These are phyloP conservation scores for Xestobium rufovillosum DNA, from an alignment of 2,888 invertebrate species.

Conservation along the genomic window DNA sequence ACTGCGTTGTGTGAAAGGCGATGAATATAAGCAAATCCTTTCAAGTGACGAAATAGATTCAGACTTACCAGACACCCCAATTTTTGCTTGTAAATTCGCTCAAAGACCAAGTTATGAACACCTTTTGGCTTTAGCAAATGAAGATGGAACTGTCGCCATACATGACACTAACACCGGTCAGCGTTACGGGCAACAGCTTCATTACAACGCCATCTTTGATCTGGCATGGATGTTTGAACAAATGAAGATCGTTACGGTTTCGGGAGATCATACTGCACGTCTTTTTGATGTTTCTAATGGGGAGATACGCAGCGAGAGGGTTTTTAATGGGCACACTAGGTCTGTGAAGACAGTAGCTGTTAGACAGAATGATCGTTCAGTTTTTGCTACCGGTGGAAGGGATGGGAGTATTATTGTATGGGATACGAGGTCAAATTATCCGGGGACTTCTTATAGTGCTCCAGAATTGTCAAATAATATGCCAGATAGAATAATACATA, in stretches of 20 bases:
- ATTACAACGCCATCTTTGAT: slow-evolving; percentile 86
- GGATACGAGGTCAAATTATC: slow-evolving; percentile 60
- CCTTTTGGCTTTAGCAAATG: slow-evolving; percentile 74
- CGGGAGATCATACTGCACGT: slow-evolving; percentile 75
- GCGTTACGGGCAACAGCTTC: slow-evolving; percentile 52
- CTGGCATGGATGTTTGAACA: slow-evolving; percentile 75
- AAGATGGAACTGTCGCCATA: slow-evolving; percentile 68
- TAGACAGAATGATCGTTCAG: slow-evolving; percentile 58
- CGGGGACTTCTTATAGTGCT: slow-evolving; percentile 38
- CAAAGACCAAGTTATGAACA: slow-evolving; percentile 50
- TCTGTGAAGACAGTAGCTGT: slow-evolving; percentile 80
- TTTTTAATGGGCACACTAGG: slow-evolving; percentile 70
- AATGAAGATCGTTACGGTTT: slow-evolving; percentile 74
- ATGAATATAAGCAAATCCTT: slow-evolving; percentile 59
- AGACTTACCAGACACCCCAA: slow-evolving; percentile 60
- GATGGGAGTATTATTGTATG: slow-evolving; percentile 83
- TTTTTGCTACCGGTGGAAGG: slow-evolving; percentile 74
- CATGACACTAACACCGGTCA: slow-evolving; percentile 41
- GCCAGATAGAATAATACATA: slow-evolving; percentile 65
- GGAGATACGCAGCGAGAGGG: slow-evolving; percentile 43
- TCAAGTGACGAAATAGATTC: slow-evolving; percentile 42
- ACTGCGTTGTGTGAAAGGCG: slow-evolving; percentile 54
- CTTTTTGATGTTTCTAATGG: slow-evolving; percentile 63
- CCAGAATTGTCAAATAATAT: slow-evolving; percentile 28
- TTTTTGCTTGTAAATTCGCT: slow-evolving; percentile 75